These are phyloP conservation scores for Perognathus longimembris DNA, from an alignment of 2,113 vertebrate genomes.

Conservation along the genomic window DNA sequence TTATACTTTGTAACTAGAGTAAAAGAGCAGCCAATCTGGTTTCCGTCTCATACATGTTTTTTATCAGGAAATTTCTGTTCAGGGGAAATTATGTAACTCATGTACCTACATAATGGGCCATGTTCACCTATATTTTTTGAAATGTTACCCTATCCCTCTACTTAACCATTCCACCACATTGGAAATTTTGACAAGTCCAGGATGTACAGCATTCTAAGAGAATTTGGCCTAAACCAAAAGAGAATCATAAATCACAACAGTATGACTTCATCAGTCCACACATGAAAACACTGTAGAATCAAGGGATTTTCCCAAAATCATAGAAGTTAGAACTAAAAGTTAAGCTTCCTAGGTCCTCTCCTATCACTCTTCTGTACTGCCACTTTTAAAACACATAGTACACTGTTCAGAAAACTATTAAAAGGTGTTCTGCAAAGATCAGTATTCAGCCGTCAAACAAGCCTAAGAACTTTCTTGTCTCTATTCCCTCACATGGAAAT, in stretches of 20 bases:
- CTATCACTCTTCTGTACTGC: background rate
- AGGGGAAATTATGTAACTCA: constrained; percentile 52
- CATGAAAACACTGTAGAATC: constrained; percentile 47
- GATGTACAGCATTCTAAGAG: constrained; percentile 38
- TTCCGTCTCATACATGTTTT: constrained; percentile 6
- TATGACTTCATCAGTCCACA: constrained; percentile 63
- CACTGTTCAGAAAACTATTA: constrained; percentile 28
- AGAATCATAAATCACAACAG: constrained; percentile 66
- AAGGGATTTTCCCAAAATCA: constrained; percentile 57
- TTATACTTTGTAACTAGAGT: background rate
- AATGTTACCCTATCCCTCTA: constrained; percentile 42
- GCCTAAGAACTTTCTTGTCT: constrained; percentile 8
- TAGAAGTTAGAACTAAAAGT: constrained; percentile 58
- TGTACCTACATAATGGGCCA: background rate
- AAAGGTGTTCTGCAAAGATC: constrained; percentile 5
- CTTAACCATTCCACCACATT: constrained; percentile 47
- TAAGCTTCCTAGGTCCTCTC: background rate
- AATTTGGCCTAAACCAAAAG: constrained; percentile 60
- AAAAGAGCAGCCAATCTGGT: background rate
- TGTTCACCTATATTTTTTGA: constrained; percentile 42
- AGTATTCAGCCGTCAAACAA: background rate
- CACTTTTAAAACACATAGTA: constrained; percentile 32
- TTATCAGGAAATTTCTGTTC: constrained; percentile 58
- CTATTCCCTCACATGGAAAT: background rate
- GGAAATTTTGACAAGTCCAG: constrained; percentile 67